phyloP scores from a whole-genome alignment of 2,113 vertebrate genomes.

The Nothoprocta pentlandii region DNA sequence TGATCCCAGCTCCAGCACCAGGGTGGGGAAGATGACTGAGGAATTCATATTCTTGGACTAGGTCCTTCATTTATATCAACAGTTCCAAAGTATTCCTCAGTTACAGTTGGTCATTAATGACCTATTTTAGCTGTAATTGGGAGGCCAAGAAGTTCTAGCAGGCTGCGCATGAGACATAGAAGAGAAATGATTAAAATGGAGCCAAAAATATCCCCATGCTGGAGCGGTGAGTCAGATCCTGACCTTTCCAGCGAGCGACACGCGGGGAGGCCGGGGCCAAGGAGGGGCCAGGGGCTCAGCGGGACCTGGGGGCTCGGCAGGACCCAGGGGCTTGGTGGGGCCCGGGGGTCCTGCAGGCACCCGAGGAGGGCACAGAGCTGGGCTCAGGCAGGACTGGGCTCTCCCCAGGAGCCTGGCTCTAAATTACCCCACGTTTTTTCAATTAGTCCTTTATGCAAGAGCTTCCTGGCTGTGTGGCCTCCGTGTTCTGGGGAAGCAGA shows the following conservation, averaged over 20 bases:
- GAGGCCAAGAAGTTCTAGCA: slow-evolving; percentile 30
- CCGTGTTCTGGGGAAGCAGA: no score
- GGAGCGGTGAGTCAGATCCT: slow-evolving; percentile 53
- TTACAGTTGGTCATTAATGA: slow-evolving; percentile 29
- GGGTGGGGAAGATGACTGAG: neutral
- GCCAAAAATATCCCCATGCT: slow-evolving; percentile 54
- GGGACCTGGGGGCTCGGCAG: no score
- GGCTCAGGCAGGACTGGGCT: no score
- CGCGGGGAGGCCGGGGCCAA: neutral
- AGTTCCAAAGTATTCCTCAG: slow-evolving; percentile 34
- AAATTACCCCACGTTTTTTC: no score
- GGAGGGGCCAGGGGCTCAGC: no score
- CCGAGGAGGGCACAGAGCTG: no score
- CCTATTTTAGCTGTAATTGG: slow-evolving; percentile 51
- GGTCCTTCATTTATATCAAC: neutral
- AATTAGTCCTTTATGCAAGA: no score
- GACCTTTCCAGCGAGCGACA: slow-evolving; percentile 30
- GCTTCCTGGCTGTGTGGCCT: no score
- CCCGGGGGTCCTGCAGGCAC: no score
- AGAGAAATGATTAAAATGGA: slow-evolving; percentile 55
- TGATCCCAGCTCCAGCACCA: neutral
- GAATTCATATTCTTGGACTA: neutral
- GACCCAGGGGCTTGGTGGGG: no score
- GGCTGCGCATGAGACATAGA: neutral
- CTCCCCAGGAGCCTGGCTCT: no score